phyloP scores from a whole-genome alignment of 2,888 invertebrate genomes.

The Epinotia demarniana region DNA sequence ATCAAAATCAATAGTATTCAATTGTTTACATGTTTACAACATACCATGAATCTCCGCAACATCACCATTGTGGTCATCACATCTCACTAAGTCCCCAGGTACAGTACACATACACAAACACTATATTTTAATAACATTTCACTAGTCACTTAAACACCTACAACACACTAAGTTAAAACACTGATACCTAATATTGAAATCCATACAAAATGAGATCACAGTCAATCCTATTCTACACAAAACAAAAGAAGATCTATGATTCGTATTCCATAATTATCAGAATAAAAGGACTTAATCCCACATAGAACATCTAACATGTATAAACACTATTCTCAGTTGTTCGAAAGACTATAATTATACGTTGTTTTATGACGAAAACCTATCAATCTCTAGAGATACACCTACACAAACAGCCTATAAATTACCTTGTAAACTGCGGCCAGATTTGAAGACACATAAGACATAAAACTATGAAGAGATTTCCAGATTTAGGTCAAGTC shows the following conservation, averaged over 20 bases:
- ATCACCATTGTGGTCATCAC: conserved; percentile 73
- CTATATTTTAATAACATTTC: conserved; percentile 34
- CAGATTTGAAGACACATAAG: conserved; percentile 23
- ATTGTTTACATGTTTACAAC: conserved; percentile 49
- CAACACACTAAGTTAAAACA: background rate
- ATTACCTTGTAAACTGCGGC: conserved; percentile 36
- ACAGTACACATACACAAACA: conserved; percentile 47
- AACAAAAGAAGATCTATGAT: background rate
- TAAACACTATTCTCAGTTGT: background rate
- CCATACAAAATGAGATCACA: background rate
- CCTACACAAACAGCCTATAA: conserved; percentile 15
- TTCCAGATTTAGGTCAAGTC: conserved; percentile 2
- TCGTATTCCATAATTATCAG: no score
- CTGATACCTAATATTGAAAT: background rate
- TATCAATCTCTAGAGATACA: conserved; percentile 1
- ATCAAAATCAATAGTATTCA: background rate
- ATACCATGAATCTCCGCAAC: conserved; percentile 73
- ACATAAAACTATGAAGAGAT: conserved; percentile 5
- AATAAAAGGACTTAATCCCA: background rate
- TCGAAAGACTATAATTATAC: background rate
- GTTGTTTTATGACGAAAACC: background rate
- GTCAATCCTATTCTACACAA: background rate
- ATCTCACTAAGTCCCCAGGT: conserved; percentile 52
- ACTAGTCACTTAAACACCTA: conserved; percentile 9
- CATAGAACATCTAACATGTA: background rate